Evolutionary conservation across 2,888 invertebrate species (phyloP).

Genomic region (Anoncus sp.): DNA sequence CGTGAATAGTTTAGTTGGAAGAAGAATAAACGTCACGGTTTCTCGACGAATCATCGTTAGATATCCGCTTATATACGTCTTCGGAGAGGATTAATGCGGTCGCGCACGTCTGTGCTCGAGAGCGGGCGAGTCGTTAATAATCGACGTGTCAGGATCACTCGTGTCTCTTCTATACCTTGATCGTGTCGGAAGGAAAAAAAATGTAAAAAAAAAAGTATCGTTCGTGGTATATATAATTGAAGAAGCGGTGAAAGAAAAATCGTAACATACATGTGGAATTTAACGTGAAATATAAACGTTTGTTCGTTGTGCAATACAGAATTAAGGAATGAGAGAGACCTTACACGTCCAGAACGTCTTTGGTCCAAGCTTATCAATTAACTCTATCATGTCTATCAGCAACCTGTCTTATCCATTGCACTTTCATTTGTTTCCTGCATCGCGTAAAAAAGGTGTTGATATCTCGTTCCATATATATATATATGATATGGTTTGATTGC

Average conservation of each 20-base stretch:
- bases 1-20: slow-evolving; percentile 15
- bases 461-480: no score
- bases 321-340: neutral
- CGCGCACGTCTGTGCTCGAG: slow-evolving; percentile 39
- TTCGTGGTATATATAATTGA: slow-evolving; percentile 12
- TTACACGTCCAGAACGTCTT: neutral
- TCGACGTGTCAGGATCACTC: slow-evolving; percentile 61
- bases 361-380: neutral
- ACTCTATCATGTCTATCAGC: neutral
- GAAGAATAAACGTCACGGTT: slow-evolving; percentile 45
- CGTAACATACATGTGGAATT: neutral
- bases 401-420: neutral
- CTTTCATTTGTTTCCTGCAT: neutral
- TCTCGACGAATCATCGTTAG: slow-evolving; percentile 39
- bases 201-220: slow-evolving; percentile 14
- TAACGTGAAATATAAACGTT: neutral
- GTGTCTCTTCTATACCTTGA: slow-evolving; percentile 42
- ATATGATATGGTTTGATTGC: no score
- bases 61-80: slow-evolving; percentile 37
- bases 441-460: neutral
- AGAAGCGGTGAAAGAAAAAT: neutral
- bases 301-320: neutral
- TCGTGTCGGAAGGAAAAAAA: slow-evolving; percentile 1
- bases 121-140: slow-evolving; percentile 59
- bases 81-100: slow-evolving; percentile 54